Base-by-base conservation (phyloP, 2,888 invertebrate species). In the Bruchidius siliquastri region DNA sequence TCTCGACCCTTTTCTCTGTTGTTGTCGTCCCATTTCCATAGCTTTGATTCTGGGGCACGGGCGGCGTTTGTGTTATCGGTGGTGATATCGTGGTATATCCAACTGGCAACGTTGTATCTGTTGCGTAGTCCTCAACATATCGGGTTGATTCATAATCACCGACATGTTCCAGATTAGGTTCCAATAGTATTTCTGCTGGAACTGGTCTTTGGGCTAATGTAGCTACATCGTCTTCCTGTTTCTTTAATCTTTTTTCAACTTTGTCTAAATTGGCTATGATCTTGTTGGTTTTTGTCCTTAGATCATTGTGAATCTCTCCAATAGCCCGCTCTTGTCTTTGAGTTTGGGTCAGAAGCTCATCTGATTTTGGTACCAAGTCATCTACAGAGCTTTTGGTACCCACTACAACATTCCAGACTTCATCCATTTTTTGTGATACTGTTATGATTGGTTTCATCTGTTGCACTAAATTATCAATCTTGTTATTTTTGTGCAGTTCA, bases 381-480 rank as follows among this genome's bases (percentile, higher is more conserved):
- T 96, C 95, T 0, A 96, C 94, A 0, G 95, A 94, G 81, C 93
- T 94, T 84, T 96, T 96, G 2, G 95, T 95, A 20, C 95, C 95
- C 0, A 95, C 94, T 18, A 96, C 94, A 3, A 95, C 94, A 83
- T 94, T 93, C 95, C 95, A 96, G 2, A 96, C 95, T 86, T 96
- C 94, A 81, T 96, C 95, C 94, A 96, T 95, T 86, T 95, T 95
- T 83, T 95, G 94, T 0, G 95, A 94, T 0, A 95, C 95, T 73
- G 92, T 92, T 82, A 95, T 91, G 88, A 95, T 94, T 0, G 96
- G 95, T 78, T 92, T 91, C 84, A 95, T 95, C 87, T 94, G 93
- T 82, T 93, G 92, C 0, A 94, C 93, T 32, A 96, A 88, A 2
- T 90, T 91, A 86, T 96, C 95, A 77, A 95, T 91, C 87, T 95